Percentiles rank a stretch among this genome's conserved stretches.
phyloP scores from a whole-genome alignment of 2,113 vertebrate genomes.

The Caranx melampygus region DNA sequence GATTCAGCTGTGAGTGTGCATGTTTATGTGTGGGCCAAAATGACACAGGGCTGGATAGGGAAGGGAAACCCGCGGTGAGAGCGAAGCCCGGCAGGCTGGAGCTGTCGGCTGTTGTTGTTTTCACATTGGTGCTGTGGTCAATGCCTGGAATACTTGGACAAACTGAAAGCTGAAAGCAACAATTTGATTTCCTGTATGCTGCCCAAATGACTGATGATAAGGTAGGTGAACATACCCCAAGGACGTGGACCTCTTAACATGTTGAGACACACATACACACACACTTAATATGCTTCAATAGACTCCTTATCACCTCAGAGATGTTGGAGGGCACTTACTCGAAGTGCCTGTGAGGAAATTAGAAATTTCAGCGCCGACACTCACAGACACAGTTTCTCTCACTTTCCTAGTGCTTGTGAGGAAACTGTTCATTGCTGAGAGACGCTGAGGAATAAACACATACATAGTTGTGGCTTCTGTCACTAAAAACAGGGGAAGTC shows the following conservation, averaged over 20 bases:
- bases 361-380: conserved; percentile 21
- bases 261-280: background rate
- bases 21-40: conserved; percentile 39
- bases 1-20: conserved; percentile 56
- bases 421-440: conserved; percentile 47
- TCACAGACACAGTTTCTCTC: conserved; percentile 31
- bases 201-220: conserved; percentile 36
- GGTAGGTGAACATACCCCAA: background rate
- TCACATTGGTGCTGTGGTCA: conserved; percentile 51
- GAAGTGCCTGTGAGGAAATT: conserved; percentile 15
- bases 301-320: background rate
- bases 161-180: conserved; percentile 37
- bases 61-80: conserved; percentile 48
- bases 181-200: conserved; percentile 51
- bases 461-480: conserved; percentile 73
- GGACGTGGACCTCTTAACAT: background rate
- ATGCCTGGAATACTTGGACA: conserved; percentile 59
- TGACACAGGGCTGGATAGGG: conserved; percentile 43
- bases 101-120: conserved; percentile 65
- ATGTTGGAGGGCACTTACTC: background rate
- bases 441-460: conserved; percentile 66
- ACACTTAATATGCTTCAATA: background rate
- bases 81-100: conserved; percentile 31
- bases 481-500: conserved; percentile 71
- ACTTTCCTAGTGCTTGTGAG: conserved; percentile 30